A percentile compares a stretch with the other conserved stretches of the same genome.
Evolutionary conservation across 2,797 vertebrate genomes (phyloP).

Genomic region (Thalassophryne amazonica): DNA sequence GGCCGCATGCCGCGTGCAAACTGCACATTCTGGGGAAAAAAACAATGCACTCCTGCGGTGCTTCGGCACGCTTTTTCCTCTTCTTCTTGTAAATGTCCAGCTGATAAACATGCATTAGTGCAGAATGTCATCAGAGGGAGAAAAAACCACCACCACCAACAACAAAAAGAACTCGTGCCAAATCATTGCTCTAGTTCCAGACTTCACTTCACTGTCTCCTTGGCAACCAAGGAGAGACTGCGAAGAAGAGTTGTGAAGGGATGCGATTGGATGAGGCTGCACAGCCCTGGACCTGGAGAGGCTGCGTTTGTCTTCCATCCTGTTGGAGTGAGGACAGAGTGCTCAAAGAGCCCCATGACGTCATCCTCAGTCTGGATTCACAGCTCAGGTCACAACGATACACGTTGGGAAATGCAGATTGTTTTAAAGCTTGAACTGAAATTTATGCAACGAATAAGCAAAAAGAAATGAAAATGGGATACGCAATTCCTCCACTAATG

Average conservation of each 20-base stretch:
- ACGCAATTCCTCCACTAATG: too few relatives aligned
- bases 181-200: constrained; percentile 68
- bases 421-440: too few relatives aligned
- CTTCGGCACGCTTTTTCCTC: not conserved
- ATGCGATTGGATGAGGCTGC: constrained; percentile 64
- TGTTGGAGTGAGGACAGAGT: constrained; percentile 18
- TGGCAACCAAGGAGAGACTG: constrained; percentile 69
- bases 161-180: constrained; percentile 37
- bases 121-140: constrained; percentile 14
- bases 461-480: too few relatives aligned
- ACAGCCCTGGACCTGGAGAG: constrained; percentile 60
- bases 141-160: constrained; percentile 21
- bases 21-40: not conserved
- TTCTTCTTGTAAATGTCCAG: not conserved
- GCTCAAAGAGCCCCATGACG: constrained; percentile 8
- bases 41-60: not conserved
- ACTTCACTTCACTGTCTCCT: constrained; percentile 72
- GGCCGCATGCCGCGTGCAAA: not conserved
- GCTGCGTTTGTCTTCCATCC: constrained; percentile 25
- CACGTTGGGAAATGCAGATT: too few relatives aligned
- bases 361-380: constrained; percentile 18
- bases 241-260: constrained; percentile 64
- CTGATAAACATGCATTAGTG: constrained; percentile 4
- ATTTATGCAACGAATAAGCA: too few relatives aligned
- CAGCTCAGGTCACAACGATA: too few relatives aligned